Conservation (phyloP, 92 coral and sea anemone genomes). For the Epizoanthus rinbou region DNA sequence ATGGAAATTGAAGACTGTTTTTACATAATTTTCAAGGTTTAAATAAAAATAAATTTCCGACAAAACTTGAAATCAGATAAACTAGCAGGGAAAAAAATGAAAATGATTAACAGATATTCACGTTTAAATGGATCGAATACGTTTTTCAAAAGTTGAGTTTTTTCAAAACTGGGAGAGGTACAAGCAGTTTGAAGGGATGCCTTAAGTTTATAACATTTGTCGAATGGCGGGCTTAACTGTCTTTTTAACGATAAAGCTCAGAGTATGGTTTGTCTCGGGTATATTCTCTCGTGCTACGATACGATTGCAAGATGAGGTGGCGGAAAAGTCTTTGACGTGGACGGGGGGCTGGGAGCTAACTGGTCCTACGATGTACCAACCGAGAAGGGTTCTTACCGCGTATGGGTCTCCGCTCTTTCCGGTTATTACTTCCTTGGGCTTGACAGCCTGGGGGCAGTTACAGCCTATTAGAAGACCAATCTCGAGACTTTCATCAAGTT, state of each 20-base stretch:
- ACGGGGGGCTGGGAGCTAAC: conserved; percentile 12
- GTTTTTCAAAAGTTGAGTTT: too few species aligned
- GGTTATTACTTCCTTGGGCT: conserved; percentile 55
- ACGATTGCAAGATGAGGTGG: conserved; percentile 17
- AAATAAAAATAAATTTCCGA: too few species aligned
- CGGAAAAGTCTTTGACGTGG: neutral
- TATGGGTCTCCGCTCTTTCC: conserved; percentile 61
- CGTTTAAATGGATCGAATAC: too few species aligned
- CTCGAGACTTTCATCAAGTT: conserved; percentile 30
- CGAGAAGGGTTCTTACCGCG: conserved; percentile 53
- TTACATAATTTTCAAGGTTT: too few species aligned
- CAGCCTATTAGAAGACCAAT: conserved; percentile 60
- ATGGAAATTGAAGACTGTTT: too few species aligned
- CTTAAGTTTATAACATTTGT: too few species aligned
- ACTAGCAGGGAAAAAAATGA: too few species aligned
- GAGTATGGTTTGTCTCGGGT: neutral
- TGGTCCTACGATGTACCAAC: conserved; percentile 67
- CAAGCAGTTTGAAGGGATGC: too few species aligned
- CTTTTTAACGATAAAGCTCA: conserved; percentile 4
- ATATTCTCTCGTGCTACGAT: conserved; percentile 13
- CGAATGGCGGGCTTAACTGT: conserved; percentile 36
- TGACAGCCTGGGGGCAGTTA: conserved; percentile 60
- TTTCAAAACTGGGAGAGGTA: too few species aligned
- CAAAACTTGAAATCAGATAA: too few species aligned
- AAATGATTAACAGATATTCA: too few species aligned